Evolutionary conservation across 2,113 vertebrate species (phyloP).

Genomic region (Eubucco bourcierii): DNA sequence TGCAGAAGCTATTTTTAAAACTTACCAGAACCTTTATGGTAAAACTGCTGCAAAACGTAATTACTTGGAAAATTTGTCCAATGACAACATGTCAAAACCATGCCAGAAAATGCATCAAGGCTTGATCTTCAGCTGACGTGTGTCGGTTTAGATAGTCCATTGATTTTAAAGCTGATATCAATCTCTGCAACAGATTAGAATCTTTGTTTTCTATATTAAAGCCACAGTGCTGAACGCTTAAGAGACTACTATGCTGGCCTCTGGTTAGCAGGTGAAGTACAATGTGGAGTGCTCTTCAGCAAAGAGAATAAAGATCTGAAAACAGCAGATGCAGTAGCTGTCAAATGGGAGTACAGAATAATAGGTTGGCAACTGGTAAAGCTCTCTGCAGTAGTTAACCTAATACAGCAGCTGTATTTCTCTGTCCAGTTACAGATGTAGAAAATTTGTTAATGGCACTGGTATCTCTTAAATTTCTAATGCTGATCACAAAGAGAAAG

Average conservation of each 20-base stretch:
- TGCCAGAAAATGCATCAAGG: background rate
- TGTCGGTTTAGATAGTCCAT: background rate
- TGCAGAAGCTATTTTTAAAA: background rate
- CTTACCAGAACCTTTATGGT: background rate
- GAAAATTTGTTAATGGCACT: background rate
- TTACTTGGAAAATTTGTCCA: background rate
- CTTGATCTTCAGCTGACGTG: background rate
- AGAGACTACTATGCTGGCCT: background rate
- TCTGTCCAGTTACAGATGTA: background rate
- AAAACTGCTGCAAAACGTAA: background rate
- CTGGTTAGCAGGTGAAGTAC: background rate
- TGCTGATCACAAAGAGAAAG: background rate
- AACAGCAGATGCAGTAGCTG: background rate
- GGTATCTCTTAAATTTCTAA: background rate
- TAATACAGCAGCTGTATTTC: background rate
- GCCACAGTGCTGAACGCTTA: accelerated
- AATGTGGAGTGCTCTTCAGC: background rate
- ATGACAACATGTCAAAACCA: background rate
- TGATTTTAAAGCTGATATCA: background rate
- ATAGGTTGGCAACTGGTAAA: background rate
- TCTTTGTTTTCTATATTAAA: background rate
- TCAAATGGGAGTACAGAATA: background rate
- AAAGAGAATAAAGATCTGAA: background rate
- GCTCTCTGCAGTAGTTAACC: background rate
- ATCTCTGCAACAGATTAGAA: background rate